phyloP scores from a whole-genome alignment of 2,888 invertebrate species.

The Ctenicera cuprea region DNA sequence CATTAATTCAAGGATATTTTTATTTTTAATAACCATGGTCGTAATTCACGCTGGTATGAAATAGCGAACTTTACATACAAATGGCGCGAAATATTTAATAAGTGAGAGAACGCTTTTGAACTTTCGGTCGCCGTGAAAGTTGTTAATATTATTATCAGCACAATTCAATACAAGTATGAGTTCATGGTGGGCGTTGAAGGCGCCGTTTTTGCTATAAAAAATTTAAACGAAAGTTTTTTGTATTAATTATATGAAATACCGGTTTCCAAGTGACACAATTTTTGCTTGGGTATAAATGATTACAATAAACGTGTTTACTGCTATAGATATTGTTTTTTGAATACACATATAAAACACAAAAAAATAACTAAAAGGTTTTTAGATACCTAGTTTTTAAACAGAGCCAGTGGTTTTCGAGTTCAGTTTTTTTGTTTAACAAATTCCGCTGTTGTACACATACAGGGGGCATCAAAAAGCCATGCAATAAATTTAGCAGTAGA shows the following conservation, averaged over 20 bases:
- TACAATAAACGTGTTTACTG: neutral
- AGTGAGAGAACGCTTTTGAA: neutral
- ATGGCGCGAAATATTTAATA: constrained; percentile 13
- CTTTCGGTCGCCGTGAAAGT: constrained; percentile 10
- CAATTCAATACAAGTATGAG: neutral
- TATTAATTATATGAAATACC: constrained; percentile 5
- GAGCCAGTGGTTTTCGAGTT: too few species aligned
- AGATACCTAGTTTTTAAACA: too few species aligned
- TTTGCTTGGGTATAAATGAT: neutral
- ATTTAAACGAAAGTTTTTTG: constrained; percentile 18
- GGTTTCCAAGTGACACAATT: constrained; percentile 13
- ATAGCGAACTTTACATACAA: neutral
- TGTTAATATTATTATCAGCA: neutral
- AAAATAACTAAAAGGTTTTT: too few species aligned
- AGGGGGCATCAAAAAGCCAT: too few species aligned
- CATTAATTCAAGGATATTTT: constrained; percentile 1
- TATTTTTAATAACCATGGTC: constrained; percentile 1
- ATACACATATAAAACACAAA: too few species aligned
- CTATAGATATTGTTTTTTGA: neutral
- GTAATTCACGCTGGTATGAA: neutral
- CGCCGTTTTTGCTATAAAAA: constrained; percentile 29
- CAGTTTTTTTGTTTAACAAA: too few species aligned
- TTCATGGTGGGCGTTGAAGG: constrained; percentile 26
- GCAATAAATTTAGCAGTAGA: too few species aligned
- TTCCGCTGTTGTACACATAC: too few species aligned